Evolutionary conservation across 1,140 invertebrate genomes (phyloP), one percentile per base, ranked within the genome.

Genomic region (Saccostrea glomerata): DNA sequence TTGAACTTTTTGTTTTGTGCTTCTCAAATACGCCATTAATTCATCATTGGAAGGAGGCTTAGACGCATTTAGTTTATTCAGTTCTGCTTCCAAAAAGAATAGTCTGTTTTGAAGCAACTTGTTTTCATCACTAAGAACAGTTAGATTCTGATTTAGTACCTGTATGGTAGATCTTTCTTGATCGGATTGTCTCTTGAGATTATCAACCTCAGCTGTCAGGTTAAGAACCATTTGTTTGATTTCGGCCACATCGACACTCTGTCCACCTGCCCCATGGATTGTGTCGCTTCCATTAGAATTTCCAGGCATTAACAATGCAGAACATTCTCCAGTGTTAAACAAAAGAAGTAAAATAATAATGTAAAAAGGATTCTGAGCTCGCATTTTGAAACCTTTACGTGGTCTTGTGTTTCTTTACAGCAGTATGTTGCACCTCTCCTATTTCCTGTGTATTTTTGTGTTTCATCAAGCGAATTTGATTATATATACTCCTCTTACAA

Each of bases 51-150:
- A 73, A 12, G 70, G 70, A 2, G 30, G 70, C 30, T 13, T 73
- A 13, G 70, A 73, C 13, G 15, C 70, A 36, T 73, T 73, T 36
- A 73, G 30, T 73, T 40, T 73, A 15, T 36, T 73, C 12, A 73
- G 25, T 73, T 73, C 70, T 15, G 70, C 70, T 73, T 73, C 70
- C 70, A 73, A 17, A 36, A 40, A 73, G 70, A 73, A 73, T 11
- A 73, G 30, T 36, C 70, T 23, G 70, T 30, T 73, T 12, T 73
- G 70, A 30, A 73, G 70, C 13, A 36, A 30, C 25, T 73, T 23
- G 2, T 30, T 73, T 25, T 3, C 25, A 2, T 30, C 23, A 6
- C 47, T 5, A 47, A 47, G 47, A 1, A 47, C 47, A 4, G 70
- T 36, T n/a, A n/a, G n/a, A n/a, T n/a, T n/a, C n/a, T n/a, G n/a